Base-by-base conservation (phyloP, 2,113 vertebrate species). In the Paradisaea rubra region DNA sequence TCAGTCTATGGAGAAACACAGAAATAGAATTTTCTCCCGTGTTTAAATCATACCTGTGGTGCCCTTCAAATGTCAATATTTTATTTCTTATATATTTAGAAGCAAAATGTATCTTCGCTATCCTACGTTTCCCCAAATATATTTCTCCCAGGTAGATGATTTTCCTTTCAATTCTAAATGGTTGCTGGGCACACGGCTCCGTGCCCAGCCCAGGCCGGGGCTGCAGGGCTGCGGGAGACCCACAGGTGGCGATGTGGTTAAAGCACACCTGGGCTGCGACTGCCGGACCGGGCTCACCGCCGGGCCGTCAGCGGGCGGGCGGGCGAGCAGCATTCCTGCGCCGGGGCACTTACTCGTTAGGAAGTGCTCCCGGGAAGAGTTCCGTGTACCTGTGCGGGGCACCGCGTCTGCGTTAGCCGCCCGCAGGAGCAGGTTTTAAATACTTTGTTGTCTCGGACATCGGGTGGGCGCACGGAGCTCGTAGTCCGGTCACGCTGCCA, bases 201-300 rank as follows among this genome's bases (percentile, higher is more conserved):
- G 65, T 2, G 64, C 56, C 79, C 68, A 24, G 63, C 70, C 15
- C 12, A 25, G 52, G 78, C 70, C 61, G 73, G 92, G 61, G 30
- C 41, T 97, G 97, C 95, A 97, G 93, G 85, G 81, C 95, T 65
- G 91, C 71, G 91, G 94, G 59, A 80, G 39, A 72, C 97, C 98
- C 96, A 98, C 96, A 98, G 98, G 97, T 98, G 98, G 98, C 97
- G 97, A 91, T 98, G 96, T 98, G 97, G 97, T 88, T 96, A 95
- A 98, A 93, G 97, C 93, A 92, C 98, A 98, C 94, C 97, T 97
- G 96, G 91, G 91, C 95, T 84, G 71, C 16, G 73, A 0, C 45
- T 10, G 37, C 53, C 23, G 52, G 68, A 0, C 15, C 27, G 60
- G 52, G 27, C 44, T 44, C 77, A 1, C 10, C 8, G 37, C n/a